Conservation (phyloP, 2,888 invertebrate genomes). For the Heliothis peltigera region DNA sequence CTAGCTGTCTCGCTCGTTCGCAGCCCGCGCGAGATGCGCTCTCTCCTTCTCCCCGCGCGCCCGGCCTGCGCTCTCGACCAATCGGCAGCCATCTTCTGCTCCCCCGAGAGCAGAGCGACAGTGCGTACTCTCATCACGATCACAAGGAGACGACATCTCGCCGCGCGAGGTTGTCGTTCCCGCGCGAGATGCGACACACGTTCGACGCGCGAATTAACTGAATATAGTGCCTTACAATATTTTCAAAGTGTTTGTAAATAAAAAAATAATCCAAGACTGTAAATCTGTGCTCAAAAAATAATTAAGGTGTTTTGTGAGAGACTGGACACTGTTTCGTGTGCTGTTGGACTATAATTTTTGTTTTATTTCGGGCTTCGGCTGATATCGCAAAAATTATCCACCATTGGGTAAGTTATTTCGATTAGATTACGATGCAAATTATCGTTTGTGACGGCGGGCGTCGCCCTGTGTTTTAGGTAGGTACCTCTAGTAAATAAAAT, state of each 20-base stretch:
- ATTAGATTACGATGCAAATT: conserved; percentile 89
- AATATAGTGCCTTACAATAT: conserved; percentile 77
- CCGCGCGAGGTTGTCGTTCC: conserved; percentile 86
- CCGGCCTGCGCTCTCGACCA: conserved; percentile 85
- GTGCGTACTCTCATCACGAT: conserved; percentile 89
- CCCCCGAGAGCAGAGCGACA: conserved; percentile 90
- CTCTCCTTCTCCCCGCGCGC: conserved; percentile 86
- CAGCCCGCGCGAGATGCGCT: conserved; percentile 79
- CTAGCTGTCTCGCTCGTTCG: conserved; percentile 84
- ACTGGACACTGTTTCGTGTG: conserved; percentile 75
- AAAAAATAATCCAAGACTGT: conserved; percentile 68
- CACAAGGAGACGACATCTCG: conserved; percentile 89
- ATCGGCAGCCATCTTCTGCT: conserved; percentile 88
- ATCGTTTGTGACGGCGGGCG: conserved; percentile 78
- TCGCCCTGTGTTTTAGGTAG: conserved; percentile 73
- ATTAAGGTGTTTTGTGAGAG: conserved; percentile 80
- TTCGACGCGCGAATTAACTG: conserved; percentile 76
- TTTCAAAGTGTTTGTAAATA: conserved; percentile 71
- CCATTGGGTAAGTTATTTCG: conserved; percentile 88
- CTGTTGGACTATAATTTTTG: conserved; percentile 79
- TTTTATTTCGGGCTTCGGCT: conserved; percentile 76
- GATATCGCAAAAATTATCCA: conserved; percentile 88
- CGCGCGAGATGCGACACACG: conserved; percentile 75
- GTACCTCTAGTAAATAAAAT: conserved; percentile 63
- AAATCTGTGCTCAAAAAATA: conserved; percentile 81